Conservation (phyloP, 2,888 invertebrate genomes). For the Orgyia antiqua region DNA sequence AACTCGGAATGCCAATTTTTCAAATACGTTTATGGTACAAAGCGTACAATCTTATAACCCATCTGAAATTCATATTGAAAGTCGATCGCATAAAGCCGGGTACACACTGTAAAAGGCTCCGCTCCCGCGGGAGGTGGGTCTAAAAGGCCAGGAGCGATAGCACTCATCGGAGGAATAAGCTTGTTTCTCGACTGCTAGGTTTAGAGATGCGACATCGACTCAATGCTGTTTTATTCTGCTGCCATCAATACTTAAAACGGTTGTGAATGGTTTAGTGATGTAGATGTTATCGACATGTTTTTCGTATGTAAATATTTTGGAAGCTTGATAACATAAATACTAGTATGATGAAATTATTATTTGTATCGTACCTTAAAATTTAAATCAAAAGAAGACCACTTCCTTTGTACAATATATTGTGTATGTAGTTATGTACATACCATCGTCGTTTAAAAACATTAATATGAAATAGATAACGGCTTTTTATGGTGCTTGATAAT, state of each 20-base stretch:
- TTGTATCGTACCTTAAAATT: too few relatives aligned
- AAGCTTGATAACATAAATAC: too few relatives aligned
- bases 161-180: constrained; percentile 76
- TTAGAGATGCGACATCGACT: constrained; percentile 72
- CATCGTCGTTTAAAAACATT: too few relatives aligned
- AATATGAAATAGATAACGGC: too few relatives aligned
- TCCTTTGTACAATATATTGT: too few relatives aligned
- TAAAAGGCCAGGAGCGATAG: constrained; percentile 65
- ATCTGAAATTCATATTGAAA: constrained; percentile 74
- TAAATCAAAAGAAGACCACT: too few relatives aligned
- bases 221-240: constrained; percentile 74
- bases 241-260: constrained; percentile 75
- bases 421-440: too few relatives aligned
- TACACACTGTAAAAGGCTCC: constrained; percentile 71
- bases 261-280: constrained; percentile 56
- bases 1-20: constrained; percentile 50
- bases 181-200: constrained; percentile 73
- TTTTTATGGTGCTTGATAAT: too few relatives aligned
- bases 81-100: constrained; percentile 66
- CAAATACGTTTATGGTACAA: constrained; percentile 55
- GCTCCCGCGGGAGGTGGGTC: constrained; percentile 60
- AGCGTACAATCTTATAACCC: constrained; percentile 66
- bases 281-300: constrained; percentile 26
- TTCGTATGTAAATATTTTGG: too few relatives aligned
- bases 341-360: too few relatives aligned